These are phyloP conservation scores for Spialia ferax DNA, from an alignment of 2,888 invertebrate species.

Conservation along the genomic window DNA sequence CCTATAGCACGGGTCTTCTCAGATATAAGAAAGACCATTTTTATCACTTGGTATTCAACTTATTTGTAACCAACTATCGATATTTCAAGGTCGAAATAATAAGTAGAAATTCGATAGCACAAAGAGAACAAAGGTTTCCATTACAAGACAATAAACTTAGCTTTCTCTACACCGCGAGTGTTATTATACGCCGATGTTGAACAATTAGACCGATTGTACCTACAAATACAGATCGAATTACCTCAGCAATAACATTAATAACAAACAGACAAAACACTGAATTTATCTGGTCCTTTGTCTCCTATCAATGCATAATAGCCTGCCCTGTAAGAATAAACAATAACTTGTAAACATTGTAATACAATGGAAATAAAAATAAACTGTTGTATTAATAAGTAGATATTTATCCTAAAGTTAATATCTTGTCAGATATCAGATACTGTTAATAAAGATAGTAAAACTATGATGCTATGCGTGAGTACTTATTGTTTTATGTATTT, in stretches of 20 bases:
- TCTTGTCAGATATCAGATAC: too few relatives aligned
- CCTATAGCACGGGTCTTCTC: not conserved
- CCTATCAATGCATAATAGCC: slow-evolving; percentile 21
- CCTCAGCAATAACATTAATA: slow-evolving; percentile 48
- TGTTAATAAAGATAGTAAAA: too few relatives aligned
- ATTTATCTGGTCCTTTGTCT: slow-evolving; percentile 29
- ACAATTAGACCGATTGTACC: slow-evolving; percentile 47
- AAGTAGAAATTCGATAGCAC: slow-evolving; percentile 32
- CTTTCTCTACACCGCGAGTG: slow-evolving; percentile 44
- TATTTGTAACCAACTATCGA: slow-evolving; percentile 1
- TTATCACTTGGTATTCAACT: not conserved
- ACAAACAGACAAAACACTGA: slow-evolving; percentile 32
- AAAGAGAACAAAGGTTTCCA: slow-evolving; percentile 41
- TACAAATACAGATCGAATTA: slow-evolving; percentile 43
- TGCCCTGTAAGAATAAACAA: slow-evolving; percentile 24
- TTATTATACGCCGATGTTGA: slow-evolving; percentile 37
- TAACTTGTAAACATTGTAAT: slow-evolving; percentile 18
- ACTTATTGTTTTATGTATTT: too few relatives aligned
- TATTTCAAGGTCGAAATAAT: slow-evolving; percentile 41
- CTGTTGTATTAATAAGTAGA: not conserved
- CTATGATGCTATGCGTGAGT: too few relatives aligned
- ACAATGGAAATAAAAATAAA: slow-evolving; percentile 8
- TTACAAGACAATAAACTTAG: slow-evolving; percentile 47
- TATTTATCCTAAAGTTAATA: too few relatives aligned
- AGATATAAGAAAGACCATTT: not conserved